Conservation (phyloP, 1,140 invertebrate genomes). For the Drosophila micromelanica region DNA sequence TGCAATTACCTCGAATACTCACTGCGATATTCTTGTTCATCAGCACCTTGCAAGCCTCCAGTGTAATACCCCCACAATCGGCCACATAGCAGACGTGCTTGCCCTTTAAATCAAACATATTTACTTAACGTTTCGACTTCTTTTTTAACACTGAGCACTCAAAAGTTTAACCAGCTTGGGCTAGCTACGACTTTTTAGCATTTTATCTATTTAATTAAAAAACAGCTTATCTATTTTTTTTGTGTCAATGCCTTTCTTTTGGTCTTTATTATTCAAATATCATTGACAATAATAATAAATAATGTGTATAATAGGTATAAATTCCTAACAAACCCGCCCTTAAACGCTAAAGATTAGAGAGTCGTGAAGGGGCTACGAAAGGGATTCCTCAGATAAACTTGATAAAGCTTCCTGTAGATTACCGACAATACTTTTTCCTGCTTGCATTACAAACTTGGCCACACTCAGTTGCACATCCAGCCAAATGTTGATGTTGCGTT, state of each 20-base stretch:
- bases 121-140: constrained; percentile 29
- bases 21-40: constrained; percentile 79
- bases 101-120: constrained; percentile 71
- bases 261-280: constrained; percentile 18
- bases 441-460: too few relatives aligned
- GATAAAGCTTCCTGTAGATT: too few relatives aligned
- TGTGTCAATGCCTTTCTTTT: constrained; percentile 10
- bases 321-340: background rate
- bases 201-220: constrained; percentile 69
- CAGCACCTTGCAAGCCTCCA: constrained; percentile 77
- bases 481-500: too few relatives aligned
- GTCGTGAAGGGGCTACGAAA: background rate
- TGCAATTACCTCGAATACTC: constrained; percentile 28
- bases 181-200: background rate
- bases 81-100: constrained; percentile 81
- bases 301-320: background rate
- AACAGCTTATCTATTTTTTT: constrained; percentile 39
- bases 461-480: too few relatives aligned
- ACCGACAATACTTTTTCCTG: too few relatives aligned
- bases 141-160: constrained; percentile 34
- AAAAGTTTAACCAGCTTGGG: background rate
- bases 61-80: constrained; percentile 75
- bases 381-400: background rate
- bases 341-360: too few relatives aligned
- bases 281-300: too few relatives aligned